These are phyloP conservation scores for Apamea sordens DNA, from an alignment of 2,888 invertebrate species.

Conservation along the genomic window DNA sequence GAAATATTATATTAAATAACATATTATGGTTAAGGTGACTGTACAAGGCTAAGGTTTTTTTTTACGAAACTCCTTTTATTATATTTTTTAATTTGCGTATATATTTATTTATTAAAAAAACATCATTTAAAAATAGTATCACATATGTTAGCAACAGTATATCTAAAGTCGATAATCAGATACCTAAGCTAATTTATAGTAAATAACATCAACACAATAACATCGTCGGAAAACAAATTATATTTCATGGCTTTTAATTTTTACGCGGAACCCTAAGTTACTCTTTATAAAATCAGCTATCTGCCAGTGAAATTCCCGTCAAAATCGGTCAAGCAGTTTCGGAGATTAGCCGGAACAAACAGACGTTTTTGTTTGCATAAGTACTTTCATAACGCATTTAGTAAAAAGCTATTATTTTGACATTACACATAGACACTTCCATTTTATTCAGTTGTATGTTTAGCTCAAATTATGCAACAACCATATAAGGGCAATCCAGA, in stretches of 20 bases:
- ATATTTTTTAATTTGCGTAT: not conserved
- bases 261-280: no score
- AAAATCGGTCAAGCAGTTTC: no score
- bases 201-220: no score
- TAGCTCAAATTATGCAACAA: conserved; percentile 13
- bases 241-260: no score
- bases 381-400: no score
- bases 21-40: not conserved
- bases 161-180: not conserved
- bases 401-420: not conserved
- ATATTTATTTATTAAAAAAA: no score
- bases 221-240: no score
- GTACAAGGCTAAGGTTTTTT: not conserved
- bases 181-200: no score
- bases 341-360: no score
- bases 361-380: no score
- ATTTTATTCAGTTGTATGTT: not conserved
- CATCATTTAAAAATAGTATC: not conserved
- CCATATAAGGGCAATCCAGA: conserved; percentile 14
- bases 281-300: no score
- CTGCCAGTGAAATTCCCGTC: no score
- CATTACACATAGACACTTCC: not conserved
- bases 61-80: not conserved
- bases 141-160: not conserved
- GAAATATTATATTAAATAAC: not conserved